Evolutionary conservation across 2,113 vertebrate genomes (phyloP).

Genomic region (Fulmarus glacialis): DNA sequence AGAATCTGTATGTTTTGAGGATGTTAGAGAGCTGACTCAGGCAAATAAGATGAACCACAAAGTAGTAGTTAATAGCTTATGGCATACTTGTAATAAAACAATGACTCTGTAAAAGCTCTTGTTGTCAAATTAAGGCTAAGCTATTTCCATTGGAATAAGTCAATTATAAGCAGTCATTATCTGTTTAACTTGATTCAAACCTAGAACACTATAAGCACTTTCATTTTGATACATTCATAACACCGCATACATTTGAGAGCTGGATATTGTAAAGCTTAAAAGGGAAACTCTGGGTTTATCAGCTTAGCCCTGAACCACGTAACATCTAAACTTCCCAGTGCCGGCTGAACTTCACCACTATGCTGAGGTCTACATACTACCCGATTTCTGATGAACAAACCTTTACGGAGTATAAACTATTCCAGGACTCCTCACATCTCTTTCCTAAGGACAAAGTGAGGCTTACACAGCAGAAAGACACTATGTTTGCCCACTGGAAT

Average conservation of each 20-base stretch:
- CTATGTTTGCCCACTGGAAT: neutral
- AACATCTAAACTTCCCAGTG: accelerated
- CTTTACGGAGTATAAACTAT: neutral
- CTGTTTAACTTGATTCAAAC: slow-evolving; percentile 62
- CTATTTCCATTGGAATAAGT: slow-evolving; percentile 71
- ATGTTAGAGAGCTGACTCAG: slow-evolving; percentile 67
- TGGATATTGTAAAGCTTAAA: neutral
- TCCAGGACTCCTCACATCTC: neutral
- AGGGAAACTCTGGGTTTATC: neutral
- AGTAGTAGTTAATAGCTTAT: slow-evolving; percentile 49
- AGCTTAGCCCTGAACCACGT: accelerated
- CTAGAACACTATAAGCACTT: neutral
- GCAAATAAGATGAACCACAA: slow-evolving; percentile 56
- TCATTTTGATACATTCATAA: neutral
- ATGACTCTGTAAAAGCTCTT: slow-evolving; percentile 53
- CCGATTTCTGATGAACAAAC: neutral
- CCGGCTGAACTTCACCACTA: neutral
- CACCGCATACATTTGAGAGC: neutral
- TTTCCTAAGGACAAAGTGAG: neutral
- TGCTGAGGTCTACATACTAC: neutral
- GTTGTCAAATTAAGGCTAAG: slow-evolving; percentile 67
- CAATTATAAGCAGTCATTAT: slow-evolving; percentile 69
- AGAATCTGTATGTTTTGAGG: slow-evolving; percentile 54
- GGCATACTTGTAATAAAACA: slow-evolving; percentile 43
- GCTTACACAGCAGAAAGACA: neutral